Base-by-base conservation (phyloP, 2,113 vertebrate genomes). In the Lophura nycthemera region DNA sequence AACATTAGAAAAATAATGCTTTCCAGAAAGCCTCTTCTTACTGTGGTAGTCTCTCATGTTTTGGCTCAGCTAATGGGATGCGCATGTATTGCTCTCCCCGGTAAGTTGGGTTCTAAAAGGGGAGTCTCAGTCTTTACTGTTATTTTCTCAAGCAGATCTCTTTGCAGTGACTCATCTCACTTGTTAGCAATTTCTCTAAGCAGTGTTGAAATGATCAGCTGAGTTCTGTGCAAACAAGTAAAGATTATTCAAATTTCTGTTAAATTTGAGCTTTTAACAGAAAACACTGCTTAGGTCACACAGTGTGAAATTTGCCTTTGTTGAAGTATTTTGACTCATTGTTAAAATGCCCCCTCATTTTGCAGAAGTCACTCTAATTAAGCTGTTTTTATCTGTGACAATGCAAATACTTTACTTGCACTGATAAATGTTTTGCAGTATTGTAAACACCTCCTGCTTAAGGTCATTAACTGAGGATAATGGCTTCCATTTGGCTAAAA, bases 401-500 rank as follows among this genome's bases (percentile, higher is more conserved):
- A 32, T 88, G 50, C 61, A 86, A 92, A 93, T 93, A 22, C 75
- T 95, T 92, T 80, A 74, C 65, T 96, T 83, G 60, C 79, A 88
- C 56, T 92, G 88, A 92, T 87, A 88, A 77, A 90, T 66, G 52
- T 88, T 83, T 89, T 87, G 50, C 82, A 76, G 90, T 95, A 94
- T 61, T 83, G 70, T 96, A 96, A 97, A 97, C 93, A 96, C 56
- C 65, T 87, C 91, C 86, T 92, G 81, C 84, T 93, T 97, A 95
- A 91, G 83, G 94, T 93, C 95, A 88, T 97, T 96, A 96, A 89
- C 29, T 54, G 78, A 93, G 79, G 96, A 94, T 89, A 96, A 97
- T 97, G 92, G 86, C 42, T 87, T 96, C 88, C 93, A 92, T 96
- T 97, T 88, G 83, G 73, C 93, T 92, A 90, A 96, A 96, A 96